phyloP scores from a whole-genome alignment of 2,888 invertebrate species.

The Prosapia bicincta region DNA sequence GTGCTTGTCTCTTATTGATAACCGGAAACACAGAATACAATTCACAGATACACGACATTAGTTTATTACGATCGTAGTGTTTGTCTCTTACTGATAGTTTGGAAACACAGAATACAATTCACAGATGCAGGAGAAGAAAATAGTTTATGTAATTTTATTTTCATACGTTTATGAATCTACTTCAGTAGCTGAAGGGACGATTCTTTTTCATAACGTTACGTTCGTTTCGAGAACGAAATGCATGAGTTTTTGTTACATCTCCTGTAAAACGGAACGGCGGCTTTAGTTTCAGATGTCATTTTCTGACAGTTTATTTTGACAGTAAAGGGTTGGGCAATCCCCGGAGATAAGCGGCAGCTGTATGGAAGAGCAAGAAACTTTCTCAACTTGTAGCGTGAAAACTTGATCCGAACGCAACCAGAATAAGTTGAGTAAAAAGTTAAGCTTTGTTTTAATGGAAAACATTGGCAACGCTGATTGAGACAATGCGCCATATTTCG shows the following conservation, averaged over 20 bases:
- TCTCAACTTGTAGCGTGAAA: not conserved
- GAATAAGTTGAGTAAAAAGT: not conserved
- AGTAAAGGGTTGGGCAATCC: conserved; percentile 2
- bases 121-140: no score
- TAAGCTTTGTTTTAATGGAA: not conserved
- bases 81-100: no score
- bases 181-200: no score
- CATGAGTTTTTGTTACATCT: not conserved
- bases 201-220: no score
- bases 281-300: not conserved
- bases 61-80: no score
- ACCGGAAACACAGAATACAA: no score
- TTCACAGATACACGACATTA: no score
- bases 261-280: not conserved
- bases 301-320: not conserved
- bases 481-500: not conserved
- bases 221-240: no score
- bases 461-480: not conserved
- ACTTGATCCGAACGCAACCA: not conserved
- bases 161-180: no score
- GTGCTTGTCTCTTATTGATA: no score
- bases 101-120: no score
- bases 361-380: not conserved
- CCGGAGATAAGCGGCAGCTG: not conserved
- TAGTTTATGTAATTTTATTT: no score